Base-by-base conservation (phyloP, 1,140 invertebrate genomes). In the Olivierus martensii region DNA sequence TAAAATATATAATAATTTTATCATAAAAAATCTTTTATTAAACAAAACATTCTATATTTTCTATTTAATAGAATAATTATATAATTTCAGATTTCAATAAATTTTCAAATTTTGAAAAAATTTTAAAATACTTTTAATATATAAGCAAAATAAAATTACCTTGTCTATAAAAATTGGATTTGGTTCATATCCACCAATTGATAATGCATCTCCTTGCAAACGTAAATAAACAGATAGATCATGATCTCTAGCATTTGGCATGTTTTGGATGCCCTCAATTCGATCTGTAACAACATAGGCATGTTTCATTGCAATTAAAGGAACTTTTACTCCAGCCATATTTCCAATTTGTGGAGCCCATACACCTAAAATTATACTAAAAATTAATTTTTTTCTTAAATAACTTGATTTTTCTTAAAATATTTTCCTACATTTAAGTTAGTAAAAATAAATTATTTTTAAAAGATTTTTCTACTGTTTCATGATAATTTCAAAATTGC, bases 151-250 rank as follows among this genome's bases (percentile, higher is more conserved):
- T n/a, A n/a, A n/a, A n/a, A n/a, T n/a, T 66, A 83, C 83, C 59
- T 80, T 75, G 59, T 85, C 79, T 22, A 88, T 68, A 53, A 90
- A 74, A 51, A 82, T 78, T 1, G 87, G 88, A 69, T 91, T 87
- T 0, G 69, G 66, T 68, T 93, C 88, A 63, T 91, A 93, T 17
- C 87, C 87, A n/a, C 87, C 88, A 56, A 91, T 76, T 54, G 75
- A 77, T 10, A 91, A 75, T 1, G 80, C 76, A 58, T 87, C 84
- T 5, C 86, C 87, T 60, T 89, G 84, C 0, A 87, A 75, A 57
- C 83, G 77, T 50, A 90, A 79, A 63, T 90, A 91, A n/a, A 88
- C 72, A 28, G 77, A 81, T 5, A 77, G 75, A 68, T 93, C 88
- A 59, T 88, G 84, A 67, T 91, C 87, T 52, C 87, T 68, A 15